Percentiles rank a stretch among this genome's conserved stretches.
phyloP scores from a whole-genome alignment of 2,888 invertebrate genomes.

The Amphipoea lucens region DNA sequence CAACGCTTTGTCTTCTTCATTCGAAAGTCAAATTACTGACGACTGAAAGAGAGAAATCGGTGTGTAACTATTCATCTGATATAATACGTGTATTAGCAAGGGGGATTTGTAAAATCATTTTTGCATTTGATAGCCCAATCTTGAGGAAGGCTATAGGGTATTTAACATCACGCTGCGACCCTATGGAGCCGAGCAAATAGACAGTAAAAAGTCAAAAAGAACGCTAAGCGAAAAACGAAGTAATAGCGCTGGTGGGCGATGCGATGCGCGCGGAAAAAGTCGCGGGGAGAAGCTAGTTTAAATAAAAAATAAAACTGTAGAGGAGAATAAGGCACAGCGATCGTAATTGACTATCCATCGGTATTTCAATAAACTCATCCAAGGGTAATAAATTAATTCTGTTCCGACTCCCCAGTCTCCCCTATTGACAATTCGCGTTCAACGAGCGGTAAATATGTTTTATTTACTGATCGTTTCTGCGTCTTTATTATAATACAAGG shows the following conservation, averaged over 20 bases:
- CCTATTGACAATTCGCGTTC: conserved; percentile 41
- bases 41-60: too few relatives aligned
- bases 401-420: conserved; percentile 23
- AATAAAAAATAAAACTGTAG: conserved; percentile 8
- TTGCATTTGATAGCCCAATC: neutral
- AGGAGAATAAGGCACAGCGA: conserved; percentile 14
- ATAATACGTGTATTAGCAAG: too few relatives aligned
- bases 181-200: neutral
- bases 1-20: too few relatives aligned
- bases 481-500: conserved; percentile 24
- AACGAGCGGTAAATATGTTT: conserved; percentile 48
- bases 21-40: too few relatives aligned
- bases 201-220: neutral
- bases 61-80: too few relatives aligned
- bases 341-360: conserved; percentile 27
- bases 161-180: neutral
- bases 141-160: neutral
- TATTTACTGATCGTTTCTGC: conserved; percentile 30
- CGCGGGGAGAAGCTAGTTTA: neutral
- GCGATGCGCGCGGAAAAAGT: neutral
- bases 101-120: neutral
- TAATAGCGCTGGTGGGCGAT: neutral
- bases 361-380: conserved; percentile 45
- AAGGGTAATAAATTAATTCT: conserved; percentile 47
- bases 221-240: neutral